Base-by-base conservation (phyloP, 1,140 invertebrate species). In the Cotesia glomerata region DNA sequence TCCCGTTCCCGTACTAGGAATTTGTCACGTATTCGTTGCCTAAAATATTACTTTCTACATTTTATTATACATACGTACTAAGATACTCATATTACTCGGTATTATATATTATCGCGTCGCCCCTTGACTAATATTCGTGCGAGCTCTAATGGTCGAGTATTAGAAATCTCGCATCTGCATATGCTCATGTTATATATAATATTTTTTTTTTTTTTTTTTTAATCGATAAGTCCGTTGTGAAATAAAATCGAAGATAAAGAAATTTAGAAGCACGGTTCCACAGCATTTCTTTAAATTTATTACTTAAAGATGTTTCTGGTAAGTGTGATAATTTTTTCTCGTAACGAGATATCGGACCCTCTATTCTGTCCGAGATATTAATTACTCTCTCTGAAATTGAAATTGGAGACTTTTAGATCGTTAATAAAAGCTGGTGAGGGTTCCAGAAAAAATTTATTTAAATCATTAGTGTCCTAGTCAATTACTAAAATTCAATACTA, bases 121-220 rank as follows among this genome's bases (percentile, higher is more conserved):
- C 58, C 72, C 72, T 69, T 69, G 72, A 73, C 72, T 73, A 73
- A 73, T 73, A 69, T 69, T 49, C 72, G 72, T 73, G 72, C 66
- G 66, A 73, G 69, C 58, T 49, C 8, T 45, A 35, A 36, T 36
- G 34, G 26, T n/a, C 35, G 13, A 35, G 32, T 26, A 26, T 26
- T 26, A 49, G 65, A 49, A 32, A 51, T 64, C 13, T 64, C 8
- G 34, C 69, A 71, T 71, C 69, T 71, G 69, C 69, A 71, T 71
- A 71, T 65, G 69, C 45, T 71, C 39, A 70, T 62, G 26, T 26
- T 26, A 49, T 62, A 45, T 26, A 62, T 45, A 16, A 18, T 56
- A 34, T 5, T 61, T 26, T 2, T 26, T 45, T 45, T 45, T 39
- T 39, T 45, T 45, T 45, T 45, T 11, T 45, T 45, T 45, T 2